A percentile compares a stretch with the other conserved stretches of the same genome.
phyloP scores from a whole-genome alignment of 1,140 invertebrate genomes.

The Euwallacea fornicatus region DNA sequence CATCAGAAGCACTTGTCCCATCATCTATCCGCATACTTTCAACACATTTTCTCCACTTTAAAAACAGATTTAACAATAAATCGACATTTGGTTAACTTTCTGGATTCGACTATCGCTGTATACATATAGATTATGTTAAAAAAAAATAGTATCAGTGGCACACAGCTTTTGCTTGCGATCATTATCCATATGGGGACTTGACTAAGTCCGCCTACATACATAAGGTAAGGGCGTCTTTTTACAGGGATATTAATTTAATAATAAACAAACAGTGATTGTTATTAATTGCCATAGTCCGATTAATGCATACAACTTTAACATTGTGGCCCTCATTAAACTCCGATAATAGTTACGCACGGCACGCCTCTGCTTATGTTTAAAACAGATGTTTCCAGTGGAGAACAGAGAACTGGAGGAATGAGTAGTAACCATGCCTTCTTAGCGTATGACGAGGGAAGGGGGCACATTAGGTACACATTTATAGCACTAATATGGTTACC shows the following conservation, averaged over 20 bases:
- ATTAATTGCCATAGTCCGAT: not conserved
- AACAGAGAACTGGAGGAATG: not conserved
- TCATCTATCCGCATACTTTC: not conserved
- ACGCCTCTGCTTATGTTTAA: not conserved
- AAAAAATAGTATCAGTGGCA: not conserved
- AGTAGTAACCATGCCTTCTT: not conserved
- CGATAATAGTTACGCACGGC: not conserved
- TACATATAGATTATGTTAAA: not conserved
- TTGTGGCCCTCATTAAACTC: not conserved
- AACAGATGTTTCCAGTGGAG: not conserved
- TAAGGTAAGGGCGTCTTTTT: not conserved
- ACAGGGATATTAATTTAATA: not conserved
- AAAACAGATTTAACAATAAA: conserved; percentile 6
- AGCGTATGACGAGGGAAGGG: not conserved
- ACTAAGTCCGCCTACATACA: not conserved
- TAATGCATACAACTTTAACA: not conserved
- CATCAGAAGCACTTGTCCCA: not conserved
- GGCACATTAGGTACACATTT: not conserved
- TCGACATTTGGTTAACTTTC: conserved; percentile 2
- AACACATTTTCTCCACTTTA: conserved; percentile 1
- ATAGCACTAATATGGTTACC: not conserved
- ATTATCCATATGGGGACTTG: no score
- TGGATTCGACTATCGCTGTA: not conserved
- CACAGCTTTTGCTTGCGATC: no score
- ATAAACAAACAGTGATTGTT: not conserved